A percentile compares a stretch with the other conserved stretches of the same genome.
phyloP scores from a whole-genome alignment of 2,888 invertebrate species.

The Hymenopus coronatus region DNA sequence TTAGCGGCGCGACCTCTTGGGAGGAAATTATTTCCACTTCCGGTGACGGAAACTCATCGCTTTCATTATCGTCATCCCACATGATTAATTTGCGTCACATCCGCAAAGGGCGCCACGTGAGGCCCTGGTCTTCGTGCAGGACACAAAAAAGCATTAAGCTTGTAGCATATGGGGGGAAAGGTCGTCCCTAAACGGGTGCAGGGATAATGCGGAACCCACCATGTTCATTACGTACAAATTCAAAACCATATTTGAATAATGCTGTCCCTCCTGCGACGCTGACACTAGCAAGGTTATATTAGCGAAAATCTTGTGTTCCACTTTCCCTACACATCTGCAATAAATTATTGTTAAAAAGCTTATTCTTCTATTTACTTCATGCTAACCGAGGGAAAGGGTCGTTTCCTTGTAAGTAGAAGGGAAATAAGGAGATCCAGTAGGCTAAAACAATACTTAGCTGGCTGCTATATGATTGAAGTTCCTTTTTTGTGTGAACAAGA shows the following conservation, averaged over 20 bases:
- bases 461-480: too few species aligned
- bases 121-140: not conserved
- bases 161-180: not conserved
- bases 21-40: constrained; percentile 47
- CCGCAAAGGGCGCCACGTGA: constrained; percentile 18
- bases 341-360: too few species aligned
- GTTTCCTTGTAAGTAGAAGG: too few species aligned
- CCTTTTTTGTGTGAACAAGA: too few species aligned
- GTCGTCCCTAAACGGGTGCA: not conserved
- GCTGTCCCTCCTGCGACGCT: too few species aligned
- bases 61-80: constrained; percentile 22
- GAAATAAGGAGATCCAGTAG: too few species aligned
- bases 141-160: not conserved
- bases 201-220: not conserved
- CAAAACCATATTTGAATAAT: not conserved
- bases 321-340: too few species aligned
- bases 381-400: too few species aligned
- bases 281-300: too few species aligned
- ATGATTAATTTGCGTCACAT: constrained; percentile 31
- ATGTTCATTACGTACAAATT: not conserved
- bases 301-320: too few species aligned
- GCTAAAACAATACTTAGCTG: too few species aligned
- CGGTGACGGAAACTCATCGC: constrained; percentile 37
- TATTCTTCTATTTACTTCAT: too few species aligned
- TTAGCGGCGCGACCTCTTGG: not conserved